phyloP scores from a whole-genome alignment of 2,113 vertebrate genomes.

The Gymnarchus niloticus region DNA sequence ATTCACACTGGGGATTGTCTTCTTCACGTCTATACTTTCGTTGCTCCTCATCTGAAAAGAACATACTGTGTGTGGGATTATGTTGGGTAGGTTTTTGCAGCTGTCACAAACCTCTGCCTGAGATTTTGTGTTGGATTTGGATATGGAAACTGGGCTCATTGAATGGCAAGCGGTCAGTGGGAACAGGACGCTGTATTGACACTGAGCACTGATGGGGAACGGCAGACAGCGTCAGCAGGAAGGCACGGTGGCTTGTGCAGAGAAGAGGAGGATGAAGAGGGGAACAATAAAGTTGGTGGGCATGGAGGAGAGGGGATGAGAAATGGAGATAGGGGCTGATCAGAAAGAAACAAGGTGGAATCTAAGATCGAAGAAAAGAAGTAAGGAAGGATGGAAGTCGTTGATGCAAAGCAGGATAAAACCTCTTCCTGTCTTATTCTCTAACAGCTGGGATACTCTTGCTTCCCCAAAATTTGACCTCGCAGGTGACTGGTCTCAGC shows the following conservation, averaged over 20 bases:
- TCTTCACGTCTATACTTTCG: slow-evolving; percentile 12
- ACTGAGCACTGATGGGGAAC: background rate
- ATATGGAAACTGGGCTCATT: background rate
- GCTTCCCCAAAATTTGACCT: no score
- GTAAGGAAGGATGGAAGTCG: background rate
- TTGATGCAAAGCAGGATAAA: background rate
- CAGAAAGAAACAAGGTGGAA: background rate
- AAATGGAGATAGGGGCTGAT: background rate
- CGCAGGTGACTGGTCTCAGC: background rate
- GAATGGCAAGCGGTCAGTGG: background rate
- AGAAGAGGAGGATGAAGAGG: background rate
- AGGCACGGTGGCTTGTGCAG: background rate
- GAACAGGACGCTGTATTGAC: no score
- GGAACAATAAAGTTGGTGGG: background rate
- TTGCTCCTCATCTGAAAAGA: slow-evolving; percentile 27
- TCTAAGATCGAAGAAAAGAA: background rate
- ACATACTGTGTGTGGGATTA: no score
- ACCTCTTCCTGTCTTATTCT: background rate
- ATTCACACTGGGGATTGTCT: background rate
- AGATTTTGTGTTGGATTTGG: background rate
- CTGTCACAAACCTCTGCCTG: background rate
- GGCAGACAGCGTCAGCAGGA: background rate
- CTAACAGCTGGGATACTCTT: background rate
- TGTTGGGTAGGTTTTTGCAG: background rate
- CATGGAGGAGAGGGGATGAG: background rate